phyloP scores from a whole-genome alignment of 2,888 invertebrate species.

The Isoperla grammatica region DNA sequence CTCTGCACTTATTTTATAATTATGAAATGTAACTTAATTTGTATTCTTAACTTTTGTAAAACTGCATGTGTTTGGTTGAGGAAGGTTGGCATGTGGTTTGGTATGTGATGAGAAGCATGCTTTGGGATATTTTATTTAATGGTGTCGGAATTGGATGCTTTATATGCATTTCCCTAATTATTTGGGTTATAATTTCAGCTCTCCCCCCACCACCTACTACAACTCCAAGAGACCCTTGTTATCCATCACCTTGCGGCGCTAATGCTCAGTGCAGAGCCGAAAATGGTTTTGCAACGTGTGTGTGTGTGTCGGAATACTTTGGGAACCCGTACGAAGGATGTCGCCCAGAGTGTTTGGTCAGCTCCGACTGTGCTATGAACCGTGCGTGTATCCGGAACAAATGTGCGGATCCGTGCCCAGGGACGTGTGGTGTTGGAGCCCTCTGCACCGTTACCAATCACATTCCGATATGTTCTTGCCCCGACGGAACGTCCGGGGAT shows the following conservation, averaged over 20 bases:
- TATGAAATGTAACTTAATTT: no score
- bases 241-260: constrained; percentile 64
- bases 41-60: no score
- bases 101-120: neutral
- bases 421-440: constrained; percentile 34
- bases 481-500: constrained; percentile 38
- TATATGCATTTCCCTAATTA: neutral
- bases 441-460: constrained; percentile 32
- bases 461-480: constrained; percentile 39
- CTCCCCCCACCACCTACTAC: constrained; percentile 22
- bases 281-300: constrained; percentile 41
- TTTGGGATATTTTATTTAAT: neutral
- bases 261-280: constrained; percentile 44
- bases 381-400: constrained; percentile 37
- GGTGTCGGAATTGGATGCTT: constrained; percentile 9
- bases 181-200: constrained; percentile 3
- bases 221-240: constrained; percentile 28
- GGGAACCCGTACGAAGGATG: constrained; percentile 48
- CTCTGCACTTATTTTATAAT: no score
- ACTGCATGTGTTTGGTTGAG: neutral
- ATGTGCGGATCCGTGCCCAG: constrained; percentile 39
- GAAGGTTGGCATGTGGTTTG: neutral
- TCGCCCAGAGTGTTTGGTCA: constrained; percentile 52
- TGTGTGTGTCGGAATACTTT: constrained; percentile 45
- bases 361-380: constrained; percentile 38